Evolutionary conservation across 2,888 invertebrate genomes (phyloP).

Genomic region (Lamellibrachia columna): DNA sequence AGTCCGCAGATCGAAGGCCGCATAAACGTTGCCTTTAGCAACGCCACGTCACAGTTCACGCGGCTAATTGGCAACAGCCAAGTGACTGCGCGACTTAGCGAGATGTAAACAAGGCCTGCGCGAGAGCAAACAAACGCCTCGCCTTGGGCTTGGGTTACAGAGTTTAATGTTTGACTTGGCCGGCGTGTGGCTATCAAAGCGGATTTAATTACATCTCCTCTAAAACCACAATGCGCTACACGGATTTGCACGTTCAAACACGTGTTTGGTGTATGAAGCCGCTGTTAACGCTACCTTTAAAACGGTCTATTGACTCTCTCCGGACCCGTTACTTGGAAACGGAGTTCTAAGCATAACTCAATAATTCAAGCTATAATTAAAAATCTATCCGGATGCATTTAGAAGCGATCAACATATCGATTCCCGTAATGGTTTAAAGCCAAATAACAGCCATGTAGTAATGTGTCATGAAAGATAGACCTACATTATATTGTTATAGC

Average conservation of each 20-base stretch:
- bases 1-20: background rate
- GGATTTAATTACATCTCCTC: background rate
- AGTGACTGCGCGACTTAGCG: background rate
- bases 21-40: background rate
- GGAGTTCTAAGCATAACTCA: background rate
- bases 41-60: slow-evolving; percentile 12
- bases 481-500: too few species aligned
- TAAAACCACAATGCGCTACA: background rate
- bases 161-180: background rate
- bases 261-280: background rate
- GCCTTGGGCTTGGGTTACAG: background rate
- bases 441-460: background rate
- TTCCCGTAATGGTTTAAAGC: background rate
- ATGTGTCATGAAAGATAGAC: background rate
- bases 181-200: background rate
- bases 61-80: background rate
- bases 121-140: background rate
- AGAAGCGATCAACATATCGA: background rate
- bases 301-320: background rate
- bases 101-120: background rate
- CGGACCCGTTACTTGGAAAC: background rate
- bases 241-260: background rate
- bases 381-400: background rate
- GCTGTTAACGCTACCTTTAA: background rate
- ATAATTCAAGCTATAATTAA: background rate